Conservation (phyloP, 2,888 invertebrate species). For the Neoascia interrupta region DNA sequence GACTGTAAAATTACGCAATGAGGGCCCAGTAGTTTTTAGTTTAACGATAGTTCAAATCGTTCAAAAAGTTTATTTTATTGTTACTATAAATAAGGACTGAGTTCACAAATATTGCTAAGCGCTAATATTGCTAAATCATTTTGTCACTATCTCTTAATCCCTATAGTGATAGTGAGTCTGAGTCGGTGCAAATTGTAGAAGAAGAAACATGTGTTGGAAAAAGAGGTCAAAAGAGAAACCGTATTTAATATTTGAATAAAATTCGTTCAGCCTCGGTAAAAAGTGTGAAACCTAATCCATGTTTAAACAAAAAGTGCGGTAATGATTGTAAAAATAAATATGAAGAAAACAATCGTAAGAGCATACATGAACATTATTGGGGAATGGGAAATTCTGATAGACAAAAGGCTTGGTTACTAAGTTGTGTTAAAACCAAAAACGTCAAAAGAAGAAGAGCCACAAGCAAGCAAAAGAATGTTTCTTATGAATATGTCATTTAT, state of each 20-base stretch:
- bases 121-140: conserved; percentile 30
- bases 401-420: no score
- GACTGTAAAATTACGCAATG: no score
- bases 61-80: no score
- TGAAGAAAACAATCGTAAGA: neutral
- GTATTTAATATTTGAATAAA: neutral
- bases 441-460: neutral
- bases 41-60: neutral
- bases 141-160: conserved; percentile 71
- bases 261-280: neutral
- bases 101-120: conserved; percentile 38
- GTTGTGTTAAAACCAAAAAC: neutral
- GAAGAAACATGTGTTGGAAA: conserved; percentile 41
- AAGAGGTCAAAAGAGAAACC: neutral
- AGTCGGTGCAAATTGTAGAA: conserved; percentile 22
- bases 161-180: conserved; percentile 66
- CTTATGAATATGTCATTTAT: neutral
- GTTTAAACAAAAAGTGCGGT: neutral
- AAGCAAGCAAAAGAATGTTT: neutral
- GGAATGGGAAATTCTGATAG: neutral
- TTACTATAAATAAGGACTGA: neutral
- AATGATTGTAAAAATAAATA: neutral
- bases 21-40: no score
- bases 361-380: neutral
- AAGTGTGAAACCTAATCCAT: neutral